Evolutionary conservation across 2,797 vertebrate species (phyloP).

Genomic region (Champsocephalus esox): DNA sequence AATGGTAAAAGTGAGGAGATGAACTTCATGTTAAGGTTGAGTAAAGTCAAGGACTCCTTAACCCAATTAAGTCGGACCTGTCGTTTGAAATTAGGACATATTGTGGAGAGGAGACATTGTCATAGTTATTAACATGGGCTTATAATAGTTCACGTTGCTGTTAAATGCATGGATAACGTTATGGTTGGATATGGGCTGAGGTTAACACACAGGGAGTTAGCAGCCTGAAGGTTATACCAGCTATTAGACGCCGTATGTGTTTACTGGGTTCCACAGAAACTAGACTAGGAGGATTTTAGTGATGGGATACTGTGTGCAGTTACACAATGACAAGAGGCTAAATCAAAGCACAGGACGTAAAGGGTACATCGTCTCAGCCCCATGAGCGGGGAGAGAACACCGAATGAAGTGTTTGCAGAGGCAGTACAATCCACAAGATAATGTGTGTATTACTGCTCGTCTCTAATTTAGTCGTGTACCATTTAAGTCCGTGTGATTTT

Average conservation of each 20-base stretch:
- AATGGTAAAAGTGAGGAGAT: constrained; percentile 27
- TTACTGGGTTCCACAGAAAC: constrained; percentile 60
- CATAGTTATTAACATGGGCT: constrained; percentile 27
- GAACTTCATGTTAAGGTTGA: constrained; percentile 30
- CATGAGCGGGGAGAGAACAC: constrained; percentile 16
- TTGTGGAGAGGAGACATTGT: constrained; percentile 3
- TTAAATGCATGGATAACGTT: constrained; percentile 67
- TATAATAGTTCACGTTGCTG: constrained; percentile 52
- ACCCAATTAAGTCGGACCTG: constrained; percentile 20
- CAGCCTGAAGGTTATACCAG: constrained; percentile 65
- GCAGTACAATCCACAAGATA: constrained; percentile 32
- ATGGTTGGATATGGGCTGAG: constrained; percentile 50
- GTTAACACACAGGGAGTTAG: constrained; percentile 82
- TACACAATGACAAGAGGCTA: constrained; percentile 75
- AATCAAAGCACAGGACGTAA: constrained; percentile 77
- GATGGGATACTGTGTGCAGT: constrained; percentile 68
- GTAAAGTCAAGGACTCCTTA: background rate
- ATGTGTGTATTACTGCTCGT: constrained; percentile 9
- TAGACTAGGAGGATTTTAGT: constrained; percentile 81
- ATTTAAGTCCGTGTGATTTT: constrained; percentile 78
- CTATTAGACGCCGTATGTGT: constrained; percentile 52
- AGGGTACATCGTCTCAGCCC: constrained; percentile 75
- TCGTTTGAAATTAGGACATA: background rate
- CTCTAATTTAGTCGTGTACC: constrained; percentile 73
- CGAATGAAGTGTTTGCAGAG: constrained; percentile 34